A percentile compares a stretch with the other conserved stretches of the same genome.
Evolutionary conservation across 1,140 invertebrate species (phyloP).

Genomic region (Andrena cerasifolii): DNA sequence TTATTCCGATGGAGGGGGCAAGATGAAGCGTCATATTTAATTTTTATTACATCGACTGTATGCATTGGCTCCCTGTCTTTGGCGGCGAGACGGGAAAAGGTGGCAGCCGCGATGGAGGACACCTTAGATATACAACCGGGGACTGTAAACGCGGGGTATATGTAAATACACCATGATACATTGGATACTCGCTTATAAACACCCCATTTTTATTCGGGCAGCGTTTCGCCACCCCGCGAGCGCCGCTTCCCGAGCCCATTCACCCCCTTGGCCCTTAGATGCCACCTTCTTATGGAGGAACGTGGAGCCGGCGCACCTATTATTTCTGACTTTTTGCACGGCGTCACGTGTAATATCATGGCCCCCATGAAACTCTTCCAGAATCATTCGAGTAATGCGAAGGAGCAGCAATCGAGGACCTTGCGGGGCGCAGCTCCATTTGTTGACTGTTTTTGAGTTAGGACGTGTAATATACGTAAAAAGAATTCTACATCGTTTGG

Average conservation of each 20-base stretch:
- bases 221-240: slow-evolving; percentile 70
- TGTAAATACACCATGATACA: slow-evolving; percentile 83
- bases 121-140: slow-evolving; percentile 60
- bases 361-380: not conserved
- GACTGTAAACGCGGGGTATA: slow-evolving; percentile 72
- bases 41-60: slow-evolving; percentile 80
- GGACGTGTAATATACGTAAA: no score
- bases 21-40: slow-evolving; percentile 80
- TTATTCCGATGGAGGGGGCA: slow-evolving; percentile 63
- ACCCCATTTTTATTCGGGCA: slow-evolving; percentile 82
- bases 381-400: not conserved
- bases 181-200: slow-evolving; percentile 83
- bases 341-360: slow-evolving; percentile 62
- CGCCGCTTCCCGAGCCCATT: slow-evolving; percentile 38
- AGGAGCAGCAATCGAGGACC: not conserved
- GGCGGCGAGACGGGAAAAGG: slow-evolving; percentile 27
- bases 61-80: slow-evolving; percentile 63
- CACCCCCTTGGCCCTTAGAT: slow-evolving; percentile 56
- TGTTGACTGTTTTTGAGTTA: no score
- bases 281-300: slow-evolving; percentile 56
- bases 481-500: no score
- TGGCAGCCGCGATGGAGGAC: not conserved
- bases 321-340: slow-evolving; percentile 72
- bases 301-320: slow-evolving; percentile 70
- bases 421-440: no score